phyloP scores from a whole-genome alignment of 23 tunicate genomes.

The Diplosoma virens region DNA sequence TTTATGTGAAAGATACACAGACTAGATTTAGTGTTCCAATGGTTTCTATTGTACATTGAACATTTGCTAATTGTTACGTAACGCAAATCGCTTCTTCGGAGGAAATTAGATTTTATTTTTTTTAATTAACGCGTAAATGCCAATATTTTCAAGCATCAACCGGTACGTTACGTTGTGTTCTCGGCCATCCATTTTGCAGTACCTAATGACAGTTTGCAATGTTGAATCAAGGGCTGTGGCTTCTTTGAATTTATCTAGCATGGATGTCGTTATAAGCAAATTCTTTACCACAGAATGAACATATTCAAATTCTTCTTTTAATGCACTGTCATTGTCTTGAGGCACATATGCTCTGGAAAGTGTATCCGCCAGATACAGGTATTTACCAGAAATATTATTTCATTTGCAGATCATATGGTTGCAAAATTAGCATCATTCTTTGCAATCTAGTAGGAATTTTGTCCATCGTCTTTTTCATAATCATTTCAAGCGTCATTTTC shows the following conservation, averaged over 20 bases:
- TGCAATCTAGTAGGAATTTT: slow-evolving; percentile 49
- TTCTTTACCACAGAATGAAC: slow-evolving; percentile 11
- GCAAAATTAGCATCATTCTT: slow-evolving; percentile 40
- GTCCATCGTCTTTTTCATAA: slow-evolving; percentile 28
- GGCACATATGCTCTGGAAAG: slow-evolving; percentile 37
- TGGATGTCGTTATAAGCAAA: slow-evolving; percentile 5
- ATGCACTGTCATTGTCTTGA: not conserved
- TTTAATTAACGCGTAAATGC: slow-evolving; percentile 37
- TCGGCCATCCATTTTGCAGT: slow-evolving; percentile 41
- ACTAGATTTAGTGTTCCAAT: no score
- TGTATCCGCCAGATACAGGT: slow-evolving; percentile 48
- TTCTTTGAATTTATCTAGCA: slow-evolving; percentile 4
- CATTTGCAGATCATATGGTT: slow-evolving; percentile 32
- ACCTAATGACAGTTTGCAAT: slow-evolving; percentile 12
- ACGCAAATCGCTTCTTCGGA: no score
- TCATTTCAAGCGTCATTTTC: slow-evolving; percentile 43
- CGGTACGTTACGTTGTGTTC: not conserved
- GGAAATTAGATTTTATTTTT: no score
- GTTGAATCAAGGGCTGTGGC: slow-evolving; percentile 22
- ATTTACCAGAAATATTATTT: slow-evolving; percentile 22
- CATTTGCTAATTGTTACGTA: no score
- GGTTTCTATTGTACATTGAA: no score
- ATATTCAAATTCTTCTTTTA: slow-evolving; percentile 17
- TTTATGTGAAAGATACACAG: no score
- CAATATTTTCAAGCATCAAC: slow-evolving; percentile 22